Conservation (phyloP, 1,140 invertebrate genomes). For the Trigoniulus corallinus region DNA sequence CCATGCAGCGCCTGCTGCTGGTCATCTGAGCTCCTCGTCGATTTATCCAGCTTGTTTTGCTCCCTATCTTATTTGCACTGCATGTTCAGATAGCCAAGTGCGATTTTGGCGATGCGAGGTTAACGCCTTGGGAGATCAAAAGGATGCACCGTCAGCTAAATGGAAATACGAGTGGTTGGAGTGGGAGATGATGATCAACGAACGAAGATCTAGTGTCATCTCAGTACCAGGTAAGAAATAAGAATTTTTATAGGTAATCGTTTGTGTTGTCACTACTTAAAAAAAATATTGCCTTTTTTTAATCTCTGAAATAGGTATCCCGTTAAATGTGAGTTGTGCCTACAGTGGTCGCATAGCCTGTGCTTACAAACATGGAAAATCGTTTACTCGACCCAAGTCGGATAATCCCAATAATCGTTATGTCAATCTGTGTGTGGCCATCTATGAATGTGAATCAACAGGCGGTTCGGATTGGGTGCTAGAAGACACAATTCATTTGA, state of each 20-base stretch:
- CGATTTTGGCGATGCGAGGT: slow-evolving; percentile 43
- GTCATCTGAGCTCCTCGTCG: slow-evolving; percentile 92
- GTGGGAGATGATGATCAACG: slow-evolving; percentile 74
- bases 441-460: slow-evolving; percentile 98
- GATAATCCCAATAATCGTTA: slow-evolving; percentile 59
- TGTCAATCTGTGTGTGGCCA: slow-evolving; percentile 84
- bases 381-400: slow-evolving; percentile 35
- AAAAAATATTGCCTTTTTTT: slow-evolving; percentile 2
- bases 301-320: slow-evolving; percentile 24
- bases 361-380: slow-evolving; percentile 59
- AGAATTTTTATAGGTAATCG: neutral
- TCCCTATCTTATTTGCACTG: slow-evolving; percentile 86
- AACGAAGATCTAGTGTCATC: slow-evolving; percentile 59
- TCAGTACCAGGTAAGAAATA: slow-evolving; percentile 48
- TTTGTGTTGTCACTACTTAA: neutral
- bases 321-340: slow-evolving; percentile 85
- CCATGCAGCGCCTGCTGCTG: slow-evolving; percentile 80
- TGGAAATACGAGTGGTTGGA: slow-evolving; percentile 58
- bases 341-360: slow-evolving; percentile 93
- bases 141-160: slow-evolving; percentile 9
- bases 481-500: slow-evolving; percentile 88
- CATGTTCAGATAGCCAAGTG: slow-evolving; percentile 71
- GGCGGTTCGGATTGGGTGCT: slow-evolving; percentile 94
- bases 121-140: slow-evolving; percentile 28
- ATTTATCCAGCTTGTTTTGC: slow-evolving; percentile 96